phyloP scores from a whole-genome alignment of 2,113 vertebrate species.

The Himantopus leucocephalus region DNA sequence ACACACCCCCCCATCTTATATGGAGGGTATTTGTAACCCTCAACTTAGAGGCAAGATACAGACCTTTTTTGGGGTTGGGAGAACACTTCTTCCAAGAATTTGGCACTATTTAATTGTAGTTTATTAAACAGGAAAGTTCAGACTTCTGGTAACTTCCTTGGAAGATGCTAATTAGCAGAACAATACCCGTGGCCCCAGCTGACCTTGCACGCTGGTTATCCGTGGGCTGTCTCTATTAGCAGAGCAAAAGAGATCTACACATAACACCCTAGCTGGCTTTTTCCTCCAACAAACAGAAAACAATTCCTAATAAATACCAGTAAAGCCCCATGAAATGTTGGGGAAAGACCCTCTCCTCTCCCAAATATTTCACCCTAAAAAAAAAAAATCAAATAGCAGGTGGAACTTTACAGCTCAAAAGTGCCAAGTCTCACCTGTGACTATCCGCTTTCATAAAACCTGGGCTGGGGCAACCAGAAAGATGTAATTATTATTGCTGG shows the following conservation, averaged over 20 bases:
- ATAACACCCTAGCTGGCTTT: neutral
- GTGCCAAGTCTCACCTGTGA: neutral
- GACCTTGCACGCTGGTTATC: neutral
- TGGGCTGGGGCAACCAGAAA: neutral
- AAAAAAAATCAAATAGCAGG: neutral
- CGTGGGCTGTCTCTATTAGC: neutral
- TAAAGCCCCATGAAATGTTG: neutral
- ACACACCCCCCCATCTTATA: neutral
- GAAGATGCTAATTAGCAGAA: neutral
- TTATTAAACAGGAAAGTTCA: neutral
- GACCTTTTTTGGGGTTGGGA: neutral
- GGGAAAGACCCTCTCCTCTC: neutral
- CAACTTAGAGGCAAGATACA: neutral
- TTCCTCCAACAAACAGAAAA: neutral
- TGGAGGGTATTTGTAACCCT: neutral
- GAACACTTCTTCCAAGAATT: neutral
- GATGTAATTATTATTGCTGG: neutral
- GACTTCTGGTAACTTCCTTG: neutral
- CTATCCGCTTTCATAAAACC: neutral
- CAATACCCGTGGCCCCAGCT: neutral
- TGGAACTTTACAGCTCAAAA: neutral
- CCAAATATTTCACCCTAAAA: neutral
- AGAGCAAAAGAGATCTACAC: neutral
- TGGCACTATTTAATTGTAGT: neutral
- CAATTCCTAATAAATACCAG: neutral